These are phyloP conservation scores for Pristis pectinata DNA, from an alignment of 2,797 vertebrate species.

Conservation along the genomic window DNA sequence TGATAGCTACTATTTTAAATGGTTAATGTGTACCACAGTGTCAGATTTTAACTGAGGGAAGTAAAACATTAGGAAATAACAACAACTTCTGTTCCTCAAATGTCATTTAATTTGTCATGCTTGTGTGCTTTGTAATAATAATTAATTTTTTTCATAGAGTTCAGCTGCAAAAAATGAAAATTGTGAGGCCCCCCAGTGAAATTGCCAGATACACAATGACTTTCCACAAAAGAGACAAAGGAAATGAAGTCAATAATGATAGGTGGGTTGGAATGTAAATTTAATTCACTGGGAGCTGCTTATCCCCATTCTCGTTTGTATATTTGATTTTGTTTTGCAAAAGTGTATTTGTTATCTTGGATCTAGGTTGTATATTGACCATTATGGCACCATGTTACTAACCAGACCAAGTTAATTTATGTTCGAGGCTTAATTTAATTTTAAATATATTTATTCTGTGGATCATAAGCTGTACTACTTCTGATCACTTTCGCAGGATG, in stretches of 20 bases:
- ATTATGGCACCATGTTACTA: no score
- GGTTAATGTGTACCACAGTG: not conserved
- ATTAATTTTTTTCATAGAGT: constrained; percentile 61
- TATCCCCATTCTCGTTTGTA: not conserved
- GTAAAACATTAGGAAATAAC: not conserved
- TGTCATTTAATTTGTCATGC: not conserved
- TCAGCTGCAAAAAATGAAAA: constrained; percentile 77
- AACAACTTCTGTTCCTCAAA: not conserved
- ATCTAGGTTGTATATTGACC: not conserved
- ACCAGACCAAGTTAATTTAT: not conserved
- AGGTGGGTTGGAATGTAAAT: constrained; percentile 61
- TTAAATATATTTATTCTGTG: not conserved
- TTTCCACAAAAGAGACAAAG: constrained; percentile 83
- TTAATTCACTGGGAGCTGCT: not conserved
- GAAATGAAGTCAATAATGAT: constrained; percentile 78
- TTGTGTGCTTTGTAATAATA: not conserved
- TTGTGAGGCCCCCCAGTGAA: constrained; percentile 67
- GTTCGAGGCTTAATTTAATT: not conserved
- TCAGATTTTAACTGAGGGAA: not conserved
- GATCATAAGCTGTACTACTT: not conserved
- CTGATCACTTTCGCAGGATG: constrained; percentile 63
- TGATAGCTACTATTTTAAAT: not conserved
- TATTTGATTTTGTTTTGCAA: not conserved
- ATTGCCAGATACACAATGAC: constrained; percentile 92
- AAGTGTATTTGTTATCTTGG: not conserved